Percentiles rank a stretch among this genome's conserved stretches.
phyloP scores from a whole-genome alignment of 2,888 invertebrate genomes.

The Drosophila bunnanda region DNA sequence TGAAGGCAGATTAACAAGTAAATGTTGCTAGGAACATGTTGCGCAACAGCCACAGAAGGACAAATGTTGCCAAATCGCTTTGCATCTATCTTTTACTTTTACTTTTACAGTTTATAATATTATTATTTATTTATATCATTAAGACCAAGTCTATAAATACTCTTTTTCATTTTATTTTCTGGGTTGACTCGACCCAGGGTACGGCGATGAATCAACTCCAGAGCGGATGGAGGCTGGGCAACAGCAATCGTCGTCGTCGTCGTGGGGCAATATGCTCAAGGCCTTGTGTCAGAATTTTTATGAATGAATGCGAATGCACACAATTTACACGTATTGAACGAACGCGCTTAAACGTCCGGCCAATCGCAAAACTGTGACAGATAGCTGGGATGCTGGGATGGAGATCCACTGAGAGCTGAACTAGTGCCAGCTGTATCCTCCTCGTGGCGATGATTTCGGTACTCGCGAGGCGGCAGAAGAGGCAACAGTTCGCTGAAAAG shows the following conservation, averaged over 20 bases:
- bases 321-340: constrained; percentile 47
- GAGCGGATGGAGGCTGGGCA: constrained; percentile 44
- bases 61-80: neutral
- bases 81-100: neutral
- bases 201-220: constrained; percentile 48
- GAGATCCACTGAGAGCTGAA: constrained; percentile 15
- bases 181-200: constrained; percentile 6
- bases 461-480: neutral
- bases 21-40: neutral
- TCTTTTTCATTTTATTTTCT: neutral
- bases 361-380: constrained; percentile 31
- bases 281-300: constrained; percentile 59
- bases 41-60: neutral
- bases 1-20: neutral
- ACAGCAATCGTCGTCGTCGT: constrained; percentile 24
- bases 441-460: constrained; percentile 2
- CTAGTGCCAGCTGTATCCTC: constrained; percentile 36
- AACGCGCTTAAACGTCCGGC: constrained; percentile 38
- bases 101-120: too few species aligned
- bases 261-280: constrained; percentile 52
- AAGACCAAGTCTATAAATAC: neutral
- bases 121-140: neutral
- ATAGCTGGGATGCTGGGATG: constrained; percentile 12
- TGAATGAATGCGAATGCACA: constrained; percentile 53
- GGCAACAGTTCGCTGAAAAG: constrained; percentile 38